Conservation (phyloP, 2,113 vertebrate species). For the Elanoides forficatus region DNA sequence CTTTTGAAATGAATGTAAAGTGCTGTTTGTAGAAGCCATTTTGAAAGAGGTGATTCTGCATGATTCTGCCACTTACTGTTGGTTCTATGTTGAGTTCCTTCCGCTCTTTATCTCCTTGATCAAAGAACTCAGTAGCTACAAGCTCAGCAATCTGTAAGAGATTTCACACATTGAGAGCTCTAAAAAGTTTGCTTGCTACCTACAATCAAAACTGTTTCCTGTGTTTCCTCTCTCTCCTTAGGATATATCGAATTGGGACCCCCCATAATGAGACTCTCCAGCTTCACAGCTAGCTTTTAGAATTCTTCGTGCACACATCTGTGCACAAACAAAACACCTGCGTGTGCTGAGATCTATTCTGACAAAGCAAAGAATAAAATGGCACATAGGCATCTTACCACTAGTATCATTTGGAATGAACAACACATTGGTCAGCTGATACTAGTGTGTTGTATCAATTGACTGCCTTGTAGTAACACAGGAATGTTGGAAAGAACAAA, state of each 20-base stretch:
- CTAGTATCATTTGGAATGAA: not conserved
- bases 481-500: not conserved
- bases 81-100: conserved; percentile 94
- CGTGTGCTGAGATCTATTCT: not conserved
- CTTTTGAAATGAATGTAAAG: not conserved
- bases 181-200: not conserved
- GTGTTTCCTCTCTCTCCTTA: not conserved
- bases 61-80: conserved; percentile 78
- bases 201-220: not conserved
- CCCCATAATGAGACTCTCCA: not conserved
- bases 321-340: not conserved
- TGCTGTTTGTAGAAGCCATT: not conserved
- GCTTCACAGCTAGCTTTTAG: not conserved
- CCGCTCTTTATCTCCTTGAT: conserved; percentile 96
- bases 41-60: not conserved
- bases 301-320: not conserved
- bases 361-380: not conserved
- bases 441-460: not conserved
- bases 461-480: not conserved
- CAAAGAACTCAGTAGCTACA: conserved; percentile 95
- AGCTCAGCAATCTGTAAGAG: conserved; percentile 91
- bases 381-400: not conserved
- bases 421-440: not conserved
- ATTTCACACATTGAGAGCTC: not conserved
- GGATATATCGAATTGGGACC: not conserved